Evolutionary conservation across 2,888 invertebrate species (phyloP).

Genomic region (Craniophora ligustri): DNA sequence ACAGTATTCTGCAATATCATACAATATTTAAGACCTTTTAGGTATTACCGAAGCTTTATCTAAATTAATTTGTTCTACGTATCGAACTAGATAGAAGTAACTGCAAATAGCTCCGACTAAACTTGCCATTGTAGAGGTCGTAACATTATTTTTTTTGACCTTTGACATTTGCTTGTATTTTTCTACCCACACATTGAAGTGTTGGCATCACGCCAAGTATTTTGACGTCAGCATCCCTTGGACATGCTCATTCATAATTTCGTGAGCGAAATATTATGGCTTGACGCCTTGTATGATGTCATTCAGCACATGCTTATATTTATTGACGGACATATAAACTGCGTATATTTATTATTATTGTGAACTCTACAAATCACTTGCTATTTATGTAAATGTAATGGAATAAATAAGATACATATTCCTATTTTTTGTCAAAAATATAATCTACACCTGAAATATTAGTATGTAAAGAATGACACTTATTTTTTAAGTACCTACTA

Average conservation of each 20-base stretch:
- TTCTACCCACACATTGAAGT: slow-evolving; percentile 51
- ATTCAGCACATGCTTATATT: slow-evolving; percentile 1
- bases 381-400: too few relatives aligned
- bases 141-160: slow-evolving; percentile 63
- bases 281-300: slow-evolving; percentile 21
- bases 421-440: too few relatives aligned
- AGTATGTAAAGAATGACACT: too few relatives aligned
- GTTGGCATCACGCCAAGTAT: slow-evolving; percentile 71
- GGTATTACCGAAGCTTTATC: not conserved
- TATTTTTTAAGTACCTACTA: too few relatives aligned
- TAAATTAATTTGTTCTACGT: slow-evolving; percentile 14
- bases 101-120: slow-evolving; percentile 51
- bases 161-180: slow-evolving; percentile 69
- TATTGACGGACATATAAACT: not conserved
- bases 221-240: slow-evolving; percentile 63
- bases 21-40: not conserved
- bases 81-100: slow-evolving; percentile 21
- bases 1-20: not conserved
- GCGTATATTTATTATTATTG: not conserved
- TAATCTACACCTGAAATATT: too few relatives aligned
- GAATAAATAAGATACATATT: too few relatives aligned
- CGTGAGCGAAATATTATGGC: slow-evolving; percentile 29
- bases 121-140: slow-evolving; percentile 38
- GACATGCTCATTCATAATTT: slow-evolving; percentile 73
- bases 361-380: too few relatives aligned